Evolutionary conservation across 2,888 invertebrate genomes (phyloP), one percentile per base, ranked within the genome.

Genomic region (Automeris io): DNA sequence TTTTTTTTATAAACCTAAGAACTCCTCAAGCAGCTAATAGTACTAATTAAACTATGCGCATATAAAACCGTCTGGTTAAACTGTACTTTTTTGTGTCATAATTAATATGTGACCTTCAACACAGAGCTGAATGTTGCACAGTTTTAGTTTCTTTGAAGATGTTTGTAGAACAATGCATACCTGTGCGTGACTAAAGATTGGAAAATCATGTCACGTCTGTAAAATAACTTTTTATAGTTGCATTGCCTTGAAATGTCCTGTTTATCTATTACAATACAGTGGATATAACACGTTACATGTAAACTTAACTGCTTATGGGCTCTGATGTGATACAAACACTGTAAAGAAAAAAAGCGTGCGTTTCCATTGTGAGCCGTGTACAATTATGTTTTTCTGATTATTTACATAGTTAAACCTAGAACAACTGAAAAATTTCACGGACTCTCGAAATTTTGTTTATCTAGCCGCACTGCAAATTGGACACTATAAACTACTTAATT

Each of bases 331-430:
- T 32, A 32, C 24, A 31, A 18, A 31, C 16, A 16, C 21, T 22
- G 7, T 31, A 8, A 33, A 33, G 34, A 39, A 39, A 35, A 34
- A 29, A 25, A 29, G 34, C 34, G 34, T 39, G 26, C 23, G 32
- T 37, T 18, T 41, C 43, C 51, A 42, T 68, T 66, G 60, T 62
- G 65, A 65, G 51, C 61, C 61, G 61, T 70, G 55, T 66, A 56
- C 54, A 44, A 46, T 43, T 38, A 45, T 51, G n/a, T n/a, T n/a
- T 57, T 55, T 54, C 47, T 48, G 50, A 52, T 54, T 44, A 47
- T 59, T 51, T 55, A 61, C 57, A 54, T 60, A 59, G 56, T 65
- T 55, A 41, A 42, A 48, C 46, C 40, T 47, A 29, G 16, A 43
- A 51, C 55, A 59, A 57, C 57, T 59, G 58, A 54, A 42, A 37